Conservation (phyloP, 1,140 invertebrate genomes). For the Tribolium madens region DNA sequence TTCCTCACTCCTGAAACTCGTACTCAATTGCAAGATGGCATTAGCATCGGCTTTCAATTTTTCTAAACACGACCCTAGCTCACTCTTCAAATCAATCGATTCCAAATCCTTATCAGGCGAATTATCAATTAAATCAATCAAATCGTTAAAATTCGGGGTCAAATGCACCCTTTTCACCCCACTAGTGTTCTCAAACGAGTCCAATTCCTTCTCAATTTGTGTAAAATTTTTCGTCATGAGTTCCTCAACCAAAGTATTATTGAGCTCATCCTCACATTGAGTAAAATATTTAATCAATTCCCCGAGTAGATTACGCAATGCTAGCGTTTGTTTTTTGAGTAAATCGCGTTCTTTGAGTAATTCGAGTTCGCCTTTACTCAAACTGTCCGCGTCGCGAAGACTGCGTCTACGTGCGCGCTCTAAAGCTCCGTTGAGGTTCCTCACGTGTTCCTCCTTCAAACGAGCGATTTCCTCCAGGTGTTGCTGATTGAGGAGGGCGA, state of each 20-base stretch:
- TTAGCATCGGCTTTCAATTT: conserved; percentile 76
- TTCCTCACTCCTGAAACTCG: conserved; percentile 59
- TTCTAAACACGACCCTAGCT: conserved; percentile 75
- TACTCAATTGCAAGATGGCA: conserved; percentile 73
- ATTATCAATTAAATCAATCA: conserved; percentile 73
- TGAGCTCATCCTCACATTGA: conserved; percentile 81
- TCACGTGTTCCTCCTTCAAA: conserved; percentile 72
- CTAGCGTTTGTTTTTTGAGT: conserved; percentile 70
- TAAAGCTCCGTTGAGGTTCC: conserved; percentile 62
- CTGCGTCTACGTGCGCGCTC: conserved; percentile 63
- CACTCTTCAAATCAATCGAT: conserved; percentile 71
- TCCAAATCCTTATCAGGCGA: conserved; percentile 61
- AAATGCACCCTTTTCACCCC: conserved; percentile 74
- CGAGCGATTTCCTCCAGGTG: conserved; percentile 67
- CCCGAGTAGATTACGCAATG: conserved; percentile 72
- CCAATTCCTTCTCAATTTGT: conserved; percentile 57
- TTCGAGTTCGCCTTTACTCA: conserved; percentile 55
- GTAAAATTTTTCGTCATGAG: conserved; percentile 64
- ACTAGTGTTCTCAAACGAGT: conserved; percentile 47
- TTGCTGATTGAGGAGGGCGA: conserved; percentile 63
- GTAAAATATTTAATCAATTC: conserved; percentile 79
- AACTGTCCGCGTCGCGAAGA: conserved; percentile 54
- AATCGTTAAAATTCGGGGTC: conserved; percentile 74
- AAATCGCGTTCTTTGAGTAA: conserved; percentile 68
- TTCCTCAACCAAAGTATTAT: conserved; percentile 77